A percentile compares a stretch with the other conserved stretches of the same genome.
Conservation (phyloP, 2,797 vertebrate genomes). For the Onychomys torridus region DNA sequence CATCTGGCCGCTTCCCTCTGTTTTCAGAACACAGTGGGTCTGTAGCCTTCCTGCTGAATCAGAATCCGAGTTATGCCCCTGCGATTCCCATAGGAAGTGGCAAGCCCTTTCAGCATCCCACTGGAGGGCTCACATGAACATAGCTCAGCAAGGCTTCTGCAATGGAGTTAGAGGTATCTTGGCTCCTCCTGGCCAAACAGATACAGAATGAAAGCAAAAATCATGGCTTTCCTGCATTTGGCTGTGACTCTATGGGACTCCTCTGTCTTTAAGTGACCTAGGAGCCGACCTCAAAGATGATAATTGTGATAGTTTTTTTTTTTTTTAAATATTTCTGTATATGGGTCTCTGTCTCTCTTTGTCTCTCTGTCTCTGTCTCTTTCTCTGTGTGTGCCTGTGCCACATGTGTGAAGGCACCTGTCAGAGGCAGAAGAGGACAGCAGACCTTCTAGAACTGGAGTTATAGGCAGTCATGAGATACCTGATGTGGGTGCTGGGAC, state of each 20-base stretch:
- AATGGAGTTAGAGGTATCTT: too few species aligned
- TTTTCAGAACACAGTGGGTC: neutral
- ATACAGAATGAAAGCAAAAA: too few species aligned
- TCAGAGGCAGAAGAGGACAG: neutral
- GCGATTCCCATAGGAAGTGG: neutral
- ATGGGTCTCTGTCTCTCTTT: neutral
- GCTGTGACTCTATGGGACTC: neutral
- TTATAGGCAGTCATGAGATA: neutral
- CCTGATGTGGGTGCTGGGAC: neutral
- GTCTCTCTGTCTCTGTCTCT: neutral
- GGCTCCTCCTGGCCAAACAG: neutral
- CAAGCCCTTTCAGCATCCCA: too few species aligned
- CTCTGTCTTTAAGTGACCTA: neutral
- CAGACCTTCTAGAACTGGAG: neutral
- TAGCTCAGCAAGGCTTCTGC: neutral
- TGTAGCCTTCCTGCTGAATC: accelerated
- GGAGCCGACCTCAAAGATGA: neutral
- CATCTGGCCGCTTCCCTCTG: too few species aligned
- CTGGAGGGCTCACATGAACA: too few species aligned
- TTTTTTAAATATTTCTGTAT: neutral
- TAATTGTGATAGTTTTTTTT: neutral
- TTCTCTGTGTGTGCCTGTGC: neutral
- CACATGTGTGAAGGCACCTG: neutral
- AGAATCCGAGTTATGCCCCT: too few species aligned
- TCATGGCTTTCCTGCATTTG: neutral